Conservation (phyloP, 2,797 vertebrate species). For the Propithecus deckenii region DNA sequence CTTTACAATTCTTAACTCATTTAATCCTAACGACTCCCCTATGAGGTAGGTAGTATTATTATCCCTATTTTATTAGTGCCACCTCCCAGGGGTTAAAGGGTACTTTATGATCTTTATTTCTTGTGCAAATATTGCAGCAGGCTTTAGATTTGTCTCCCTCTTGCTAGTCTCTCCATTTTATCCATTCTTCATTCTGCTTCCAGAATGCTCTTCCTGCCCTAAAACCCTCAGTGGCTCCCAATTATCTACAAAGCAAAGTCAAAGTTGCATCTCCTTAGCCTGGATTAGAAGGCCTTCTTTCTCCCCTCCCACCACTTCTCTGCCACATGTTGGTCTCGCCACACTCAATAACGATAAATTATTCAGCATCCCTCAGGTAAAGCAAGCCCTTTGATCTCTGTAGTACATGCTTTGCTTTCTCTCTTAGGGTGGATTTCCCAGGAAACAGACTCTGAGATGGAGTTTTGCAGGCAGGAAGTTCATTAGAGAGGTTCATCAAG, state of each 20-base stretch:
- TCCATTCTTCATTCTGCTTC: not conserved
- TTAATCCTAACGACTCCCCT: not conserved
- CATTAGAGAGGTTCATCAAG: not conserved
- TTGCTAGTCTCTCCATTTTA: not conserved
- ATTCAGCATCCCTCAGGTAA: not conserved
- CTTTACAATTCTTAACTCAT: not conserved
- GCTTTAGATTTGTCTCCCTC: not conserved
- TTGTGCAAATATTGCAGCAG: not conserved
- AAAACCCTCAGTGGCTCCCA: not conserved
- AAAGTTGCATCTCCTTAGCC: not conserved
- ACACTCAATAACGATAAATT: not conserved
- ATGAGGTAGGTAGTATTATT: not conserved
- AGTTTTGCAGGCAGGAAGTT: not conserved
- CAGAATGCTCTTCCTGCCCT: not conserved
- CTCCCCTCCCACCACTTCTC: not conserved
- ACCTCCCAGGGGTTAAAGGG: not conserved
- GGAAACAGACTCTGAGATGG: not conserved
- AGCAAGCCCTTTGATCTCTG: not conserved
- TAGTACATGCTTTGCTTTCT: not conserved
- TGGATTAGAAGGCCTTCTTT: not conserved
- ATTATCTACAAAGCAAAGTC: not conserved
- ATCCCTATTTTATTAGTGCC: not conserved
- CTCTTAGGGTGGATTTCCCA: slow-evolving; percentile 13
- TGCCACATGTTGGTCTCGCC: not conserved
- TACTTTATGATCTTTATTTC: not conserved